Evolutionary conservation across 2,113 vertebrate genomes (phyloP).

Genomic region (Cinclus mexicanus): DNA sequence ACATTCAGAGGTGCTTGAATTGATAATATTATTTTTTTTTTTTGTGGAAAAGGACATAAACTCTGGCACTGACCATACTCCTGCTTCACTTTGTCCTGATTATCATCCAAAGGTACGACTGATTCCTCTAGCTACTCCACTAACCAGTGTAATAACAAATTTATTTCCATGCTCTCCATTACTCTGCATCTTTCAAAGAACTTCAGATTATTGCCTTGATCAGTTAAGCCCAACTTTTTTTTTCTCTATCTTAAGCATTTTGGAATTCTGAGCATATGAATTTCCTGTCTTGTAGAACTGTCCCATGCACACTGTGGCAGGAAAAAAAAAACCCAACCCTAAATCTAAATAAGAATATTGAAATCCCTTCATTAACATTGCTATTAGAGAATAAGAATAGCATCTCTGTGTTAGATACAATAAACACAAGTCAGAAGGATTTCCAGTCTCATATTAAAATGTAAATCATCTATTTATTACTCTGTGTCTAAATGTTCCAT

Average conservation of each 20-base stretch:
- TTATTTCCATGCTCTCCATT: not conserved
- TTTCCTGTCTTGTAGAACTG: not conserved
- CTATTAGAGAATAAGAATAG: not conserved
- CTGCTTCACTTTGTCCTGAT: not conserved
- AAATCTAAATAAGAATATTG: not conserved
- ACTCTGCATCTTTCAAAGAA: not conserved
- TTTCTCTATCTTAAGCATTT: not conserved
- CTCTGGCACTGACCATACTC: not conserved
- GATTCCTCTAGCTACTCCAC: not conserved
- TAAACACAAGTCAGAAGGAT: conserved; percentile 32
- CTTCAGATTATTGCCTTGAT: not conserved
- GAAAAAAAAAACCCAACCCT: not conserved
- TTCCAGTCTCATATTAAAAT: not conserved
- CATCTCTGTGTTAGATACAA: not conserved
- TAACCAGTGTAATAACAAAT: not conserved
- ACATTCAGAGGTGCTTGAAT: not conserved
- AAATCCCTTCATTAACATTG: conserved; percentile 22
- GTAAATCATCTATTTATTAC: conserved; percentile 36
- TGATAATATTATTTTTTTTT: not conserved
- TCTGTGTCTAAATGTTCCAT: conserved; percentile 39
- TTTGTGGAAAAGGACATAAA: not conserved
- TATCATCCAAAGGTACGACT: not conserved
- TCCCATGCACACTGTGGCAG: not conserved
- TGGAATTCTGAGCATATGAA: not conserved
- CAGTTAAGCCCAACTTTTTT: not conserved